phyloP scores from a whole-genome alignment of 2,888 invertebrate species.

The Trichopoda pennipes region DNA sequence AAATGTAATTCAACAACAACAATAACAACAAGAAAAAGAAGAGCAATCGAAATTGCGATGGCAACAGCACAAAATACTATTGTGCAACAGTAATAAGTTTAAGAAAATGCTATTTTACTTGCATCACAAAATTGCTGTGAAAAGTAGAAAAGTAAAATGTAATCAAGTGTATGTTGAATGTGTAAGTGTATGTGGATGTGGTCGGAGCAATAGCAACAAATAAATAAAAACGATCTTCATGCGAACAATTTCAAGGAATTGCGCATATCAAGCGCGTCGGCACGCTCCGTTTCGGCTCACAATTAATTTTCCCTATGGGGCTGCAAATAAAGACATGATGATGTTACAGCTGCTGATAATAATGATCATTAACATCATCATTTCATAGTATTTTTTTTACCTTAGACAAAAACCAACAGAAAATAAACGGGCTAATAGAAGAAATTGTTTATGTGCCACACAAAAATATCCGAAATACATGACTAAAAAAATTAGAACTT shows the following conservation, averaged over 20 bases:
- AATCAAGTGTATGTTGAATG: slow-evolving; percentile 2
- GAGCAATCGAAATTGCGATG: slow-evolving; percentile 9
- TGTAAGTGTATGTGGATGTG: slow-evolving; percentile 1
- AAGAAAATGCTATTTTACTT: slow-evolving; percentile 15
- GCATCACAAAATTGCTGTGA: slow-evolving; percentile 14
- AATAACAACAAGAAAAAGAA: slow-evolving; percentile 7
- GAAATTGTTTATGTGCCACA: slow-evolving; percentile 16
- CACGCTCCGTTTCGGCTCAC: slow-evolving; percentile 80
- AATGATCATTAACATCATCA: slow-evolving; percentile 64
- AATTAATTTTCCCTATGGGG: slow-evolving; percentile 76
- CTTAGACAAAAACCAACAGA: slow-evolving; percentile 14
- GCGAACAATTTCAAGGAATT: slow-evolving; percentile 80
- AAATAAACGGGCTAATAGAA: background rate
- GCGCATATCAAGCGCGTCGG: slow-evolving; percentile 80
- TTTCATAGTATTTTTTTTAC: slow-evolving; percentile 18
- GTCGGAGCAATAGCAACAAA: slow-evolving; percentile 7
- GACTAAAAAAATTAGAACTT: slow-evolving; percentile 73
- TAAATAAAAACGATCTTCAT: slow-evolving; percentile 71
- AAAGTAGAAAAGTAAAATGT: slow-evolving; percentile 11
- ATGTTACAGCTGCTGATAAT: slow-evolving; percentile 12
- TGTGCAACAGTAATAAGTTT: slow-evolving; percentile 40
- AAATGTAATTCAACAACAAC: slow-evolving; percentile 14
- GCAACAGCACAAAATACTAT: slow-evolving; percentile 10
- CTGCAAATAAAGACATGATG: slow-evolving; percentile 67
- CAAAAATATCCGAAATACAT: slow-evolving; percentile 48